Conservation (phyloP, 2,888 invertebrate species). For the Nemotelus nigrinus region DNA sequence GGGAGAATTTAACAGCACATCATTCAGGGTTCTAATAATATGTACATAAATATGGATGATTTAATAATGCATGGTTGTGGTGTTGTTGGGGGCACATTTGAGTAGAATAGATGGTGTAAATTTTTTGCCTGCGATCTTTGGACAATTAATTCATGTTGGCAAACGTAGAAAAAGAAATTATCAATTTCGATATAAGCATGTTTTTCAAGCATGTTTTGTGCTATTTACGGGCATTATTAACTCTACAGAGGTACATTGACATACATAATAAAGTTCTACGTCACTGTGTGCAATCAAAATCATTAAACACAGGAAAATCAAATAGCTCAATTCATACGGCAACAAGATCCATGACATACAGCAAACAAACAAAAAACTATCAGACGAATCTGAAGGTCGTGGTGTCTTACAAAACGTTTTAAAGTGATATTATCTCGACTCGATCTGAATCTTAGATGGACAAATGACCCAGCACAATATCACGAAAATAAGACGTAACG, state of each 20-base stretch:
- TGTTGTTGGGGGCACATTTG: neutral
- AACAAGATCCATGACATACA: conserved; percentile 36
- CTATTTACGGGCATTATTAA: neutral
- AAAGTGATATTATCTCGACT: conserved; percentile 49
- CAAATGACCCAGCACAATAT: conserved; percentile 51
- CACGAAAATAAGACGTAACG: conserved; percentile 43
- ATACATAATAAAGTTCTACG: neutral
- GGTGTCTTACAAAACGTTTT: conserved; percentile 45
- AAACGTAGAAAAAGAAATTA: neutral
- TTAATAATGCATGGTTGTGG: neutral
- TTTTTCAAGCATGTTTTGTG: neutral
- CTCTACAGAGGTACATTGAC: neutral
- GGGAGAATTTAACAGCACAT: conserved; percentile 22
- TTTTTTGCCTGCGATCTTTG: neutral
- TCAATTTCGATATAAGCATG: neutral
- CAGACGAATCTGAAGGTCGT: conserved; percentile 29
- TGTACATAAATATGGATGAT: neutral
- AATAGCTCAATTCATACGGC: conserved; percentile 12
- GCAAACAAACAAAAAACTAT: conserved; percentile 22
- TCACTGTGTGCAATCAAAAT: neutral
- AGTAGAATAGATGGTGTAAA: neutral
- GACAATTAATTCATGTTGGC: neutral
- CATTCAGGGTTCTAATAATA: neutral
- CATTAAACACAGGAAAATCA: neutral
- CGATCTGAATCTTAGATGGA: conserved; percentile 45